Conservation (phyloP, 2,113 vertebrate genomes). For the Carassius carassius region DNA sequence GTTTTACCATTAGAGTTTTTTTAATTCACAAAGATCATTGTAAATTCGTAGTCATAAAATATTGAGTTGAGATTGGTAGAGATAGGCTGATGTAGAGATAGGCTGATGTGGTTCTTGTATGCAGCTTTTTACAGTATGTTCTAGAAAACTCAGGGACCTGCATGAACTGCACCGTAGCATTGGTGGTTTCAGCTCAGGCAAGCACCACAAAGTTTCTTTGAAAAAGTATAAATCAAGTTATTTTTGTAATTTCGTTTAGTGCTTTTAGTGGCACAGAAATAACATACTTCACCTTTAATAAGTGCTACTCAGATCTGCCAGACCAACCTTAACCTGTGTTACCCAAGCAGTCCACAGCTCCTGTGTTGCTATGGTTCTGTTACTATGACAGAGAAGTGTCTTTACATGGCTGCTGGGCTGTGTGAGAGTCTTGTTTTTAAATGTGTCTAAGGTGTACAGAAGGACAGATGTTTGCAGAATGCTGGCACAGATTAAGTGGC, state of each 20-base stretch:
- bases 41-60: no score
- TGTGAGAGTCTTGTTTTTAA: not conserved
- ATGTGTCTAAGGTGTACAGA: not conserved
- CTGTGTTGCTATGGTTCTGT: conserved; percentile 27
- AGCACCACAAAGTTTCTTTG: not conserved
- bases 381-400: conserved; percentile 6
- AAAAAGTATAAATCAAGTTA: not conserved
- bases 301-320: conserved; percentile 7
- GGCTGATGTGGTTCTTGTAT: not conserved
- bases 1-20: no score
- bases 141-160: not conserved
- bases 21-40: no score
- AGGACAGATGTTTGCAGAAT: conserved; percentile 26
- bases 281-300: not conserved
- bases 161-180: not conserved
- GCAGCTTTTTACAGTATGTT: not conserved
- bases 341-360: not conserved
- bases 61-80: no score
- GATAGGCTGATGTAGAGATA: no score
- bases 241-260: not conserved
- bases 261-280: not conserved
- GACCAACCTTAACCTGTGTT: conserved; percentile 19
- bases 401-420: not conserved
- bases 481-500: conserved; percentile 5
- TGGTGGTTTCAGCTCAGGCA: not conserved